phyloP scores from a whole-genome alignment of 2,797 vertebrate genomes.

The Oreortyx pictus region DNA sequence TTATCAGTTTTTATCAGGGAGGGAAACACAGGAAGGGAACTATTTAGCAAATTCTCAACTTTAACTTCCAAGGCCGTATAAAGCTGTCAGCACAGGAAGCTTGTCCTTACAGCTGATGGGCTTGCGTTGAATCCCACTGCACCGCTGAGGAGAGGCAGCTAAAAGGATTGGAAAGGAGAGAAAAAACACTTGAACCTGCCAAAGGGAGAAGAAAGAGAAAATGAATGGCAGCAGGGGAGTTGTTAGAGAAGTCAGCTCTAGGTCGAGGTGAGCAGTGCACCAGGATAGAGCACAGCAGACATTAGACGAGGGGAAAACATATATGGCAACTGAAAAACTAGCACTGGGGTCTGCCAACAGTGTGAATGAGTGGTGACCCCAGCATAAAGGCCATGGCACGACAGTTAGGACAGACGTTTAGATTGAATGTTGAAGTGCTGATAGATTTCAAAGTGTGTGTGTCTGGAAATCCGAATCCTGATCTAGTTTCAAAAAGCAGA shows the following conservation, averaged over 20 bases:
- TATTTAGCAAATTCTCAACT: background rate
- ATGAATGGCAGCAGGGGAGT: background rate
- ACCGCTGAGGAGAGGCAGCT: background rate
- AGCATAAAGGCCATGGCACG: background rate
- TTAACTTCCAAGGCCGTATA: background rate
- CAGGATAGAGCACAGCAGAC: fast-evolving
- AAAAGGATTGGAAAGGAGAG: background rate
- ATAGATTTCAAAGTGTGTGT: background rate
- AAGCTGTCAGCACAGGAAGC: background rate
- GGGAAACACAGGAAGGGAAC: background rate
- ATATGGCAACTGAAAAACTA: background rate
- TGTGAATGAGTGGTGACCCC: fast-evolving
- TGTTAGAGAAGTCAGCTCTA: background rate
- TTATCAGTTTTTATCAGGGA: background rate
- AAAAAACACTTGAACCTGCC: background rate
- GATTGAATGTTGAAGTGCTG: background rate
- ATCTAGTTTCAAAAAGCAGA: background rate
- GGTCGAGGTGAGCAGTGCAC: background rate
- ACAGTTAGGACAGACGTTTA: background rate
- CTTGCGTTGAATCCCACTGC: background rate
- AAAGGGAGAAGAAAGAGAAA: background rate
- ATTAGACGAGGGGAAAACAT: background rate
- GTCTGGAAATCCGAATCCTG: background rate
- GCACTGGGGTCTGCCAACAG: background rate
- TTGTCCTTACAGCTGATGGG: background rate